Conservation (phyloP, 2,113 vertebrate genomes). For the Campylomormyrus numenius region DNA sequence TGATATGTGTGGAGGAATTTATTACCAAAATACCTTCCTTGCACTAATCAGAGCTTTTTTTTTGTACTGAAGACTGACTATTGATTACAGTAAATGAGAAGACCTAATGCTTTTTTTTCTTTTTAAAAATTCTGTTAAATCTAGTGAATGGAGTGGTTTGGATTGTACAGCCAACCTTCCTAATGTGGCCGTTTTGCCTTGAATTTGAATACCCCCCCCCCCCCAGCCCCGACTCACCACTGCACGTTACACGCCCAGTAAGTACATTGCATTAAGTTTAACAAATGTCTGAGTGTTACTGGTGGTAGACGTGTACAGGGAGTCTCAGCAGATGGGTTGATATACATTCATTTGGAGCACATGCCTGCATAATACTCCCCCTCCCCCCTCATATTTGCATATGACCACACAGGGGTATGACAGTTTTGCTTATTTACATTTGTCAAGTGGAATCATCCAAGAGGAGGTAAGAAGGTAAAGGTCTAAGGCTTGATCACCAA, state of each 20-base stretch:
- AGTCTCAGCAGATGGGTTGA: not conserved
- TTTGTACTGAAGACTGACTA: not conserved
- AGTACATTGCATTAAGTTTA: not conserved
- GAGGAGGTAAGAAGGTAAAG: not conserved
- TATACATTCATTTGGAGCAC: not conserved
- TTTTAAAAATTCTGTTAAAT: not conserved
- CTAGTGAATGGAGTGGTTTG: not conserved
- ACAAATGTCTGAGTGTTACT: not conserved
- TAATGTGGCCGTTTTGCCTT: not conserved
- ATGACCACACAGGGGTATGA: not conserved
- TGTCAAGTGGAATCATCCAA: not conserved
- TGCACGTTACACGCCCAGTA: not conserved
- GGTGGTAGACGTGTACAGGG: not conserved
- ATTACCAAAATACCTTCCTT: not conserved
- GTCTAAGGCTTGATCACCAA: not conserved
- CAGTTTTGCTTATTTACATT: not conserved
- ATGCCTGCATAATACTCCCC: not conserved
- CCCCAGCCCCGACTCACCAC: not conserved
- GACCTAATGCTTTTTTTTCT: not conserved
- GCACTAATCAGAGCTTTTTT: not conserved
- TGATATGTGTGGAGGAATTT: constrained; percentile 13
- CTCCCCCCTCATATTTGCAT: not conserved
- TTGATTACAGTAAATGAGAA: not conserved
- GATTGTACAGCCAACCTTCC: not conserved
- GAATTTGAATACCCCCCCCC: not conserved